These are phyloP conservation scores for Tetramorium bicarinatum DNA, from an alignment of 2,888 invertebrate genomes.

Conservation along the genomic window DNA sequence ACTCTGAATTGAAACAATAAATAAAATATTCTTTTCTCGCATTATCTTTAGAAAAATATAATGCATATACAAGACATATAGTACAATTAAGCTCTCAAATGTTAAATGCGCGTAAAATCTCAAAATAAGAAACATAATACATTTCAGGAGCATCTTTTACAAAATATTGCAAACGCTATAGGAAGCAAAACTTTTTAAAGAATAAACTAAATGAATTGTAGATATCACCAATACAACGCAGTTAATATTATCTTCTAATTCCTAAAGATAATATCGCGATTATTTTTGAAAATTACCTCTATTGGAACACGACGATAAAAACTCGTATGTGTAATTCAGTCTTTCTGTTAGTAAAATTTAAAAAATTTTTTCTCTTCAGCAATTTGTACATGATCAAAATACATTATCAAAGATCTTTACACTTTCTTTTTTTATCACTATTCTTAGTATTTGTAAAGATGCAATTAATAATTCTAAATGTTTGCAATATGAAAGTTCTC, in stretches of 20 bases:
- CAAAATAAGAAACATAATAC: background rate
- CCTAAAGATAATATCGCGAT: conserved; percentile 42
- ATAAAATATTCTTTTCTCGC: background rate
- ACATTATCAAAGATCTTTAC: conserved; percentile 14
- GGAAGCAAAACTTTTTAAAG: conserved; percentile 14
- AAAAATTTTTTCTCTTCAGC: conserved; percentile 25
- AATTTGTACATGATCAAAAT: conserved; percentile 22
- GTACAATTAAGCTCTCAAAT: background rate
- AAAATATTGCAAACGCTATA: conserved; percentile 44
- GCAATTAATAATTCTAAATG: conserved; percentile 36
- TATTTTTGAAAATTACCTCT: conserved; percentile 38
- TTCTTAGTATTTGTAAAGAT: conserved; percentile 25
- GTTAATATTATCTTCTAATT: conserved; percentile 39
- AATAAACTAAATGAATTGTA: conserved; percentile 13
- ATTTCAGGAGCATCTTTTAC: background rate
- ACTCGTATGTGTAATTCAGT: conserved; percentile 65
- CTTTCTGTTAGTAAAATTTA: conserved; percentile 64
- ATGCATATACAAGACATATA: conserved; percentile 14
- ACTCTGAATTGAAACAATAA: background rate
- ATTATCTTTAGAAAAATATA: background rate
- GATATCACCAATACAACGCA: conserved; percentile 31
- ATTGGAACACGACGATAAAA: conserved; percentile 51
- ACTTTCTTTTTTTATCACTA: conserved; percentile 12
- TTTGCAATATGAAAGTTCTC: conserved; percentile 47
- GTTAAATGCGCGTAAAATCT: background rate